These are phyloP conservation scores for Diuraphis noxia DNA, from an alignment of 1,140 invertebrate genomes.

Conservation along the genomic window DNA sequence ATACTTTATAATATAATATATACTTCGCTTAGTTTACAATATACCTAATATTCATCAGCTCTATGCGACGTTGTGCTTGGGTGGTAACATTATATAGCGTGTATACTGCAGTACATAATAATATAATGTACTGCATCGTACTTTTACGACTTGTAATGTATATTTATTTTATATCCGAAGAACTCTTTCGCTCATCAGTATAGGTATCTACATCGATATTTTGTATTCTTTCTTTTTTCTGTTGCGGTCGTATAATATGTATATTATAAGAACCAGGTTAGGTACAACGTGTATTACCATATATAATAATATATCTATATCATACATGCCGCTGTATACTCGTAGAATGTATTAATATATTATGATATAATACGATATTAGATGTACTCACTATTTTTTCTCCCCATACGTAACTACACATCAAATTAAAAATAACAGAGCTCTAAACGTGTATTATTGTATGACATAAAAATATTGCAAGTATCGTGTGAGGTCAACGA, in stretches of 20 bases:
- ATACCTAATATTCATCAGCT: slow-evolving; percentile 24
- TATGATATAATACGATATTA: neutral
- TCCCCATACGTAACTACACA: neutral
- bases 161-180: neutral
- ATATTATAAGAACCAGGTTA: neutral
- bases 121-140: neutral
- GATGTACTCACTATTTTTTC: neutral
- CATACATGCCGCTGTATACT: too few species aligned
- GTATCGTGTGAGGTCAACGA: neutral
- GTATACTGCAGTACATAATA: neutral
- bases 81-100: neutral
- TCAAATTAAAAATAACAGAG: neutral
- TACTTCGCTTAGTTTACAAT: neutral
- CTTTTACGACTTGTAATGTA: slow-evolving; percentile 1
- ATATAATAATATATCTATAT: neutral
- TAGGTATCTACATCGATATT: neutral
- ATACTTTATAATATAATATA: neutral
- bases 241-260: neutral
- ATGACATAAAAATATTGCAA: neutral
- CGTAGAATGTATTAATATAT: neutral
- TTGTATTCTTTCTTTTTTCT: neutral
- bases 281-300: too few species aligned
- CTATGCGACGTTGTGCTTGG: neutral
- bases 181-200: neutral
- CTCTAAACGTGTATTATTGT: neutral